Evolutionary conservation across 2,113 vertebrate species (phyloP).

Genomic region (Corythornis cristatus): DNA sequence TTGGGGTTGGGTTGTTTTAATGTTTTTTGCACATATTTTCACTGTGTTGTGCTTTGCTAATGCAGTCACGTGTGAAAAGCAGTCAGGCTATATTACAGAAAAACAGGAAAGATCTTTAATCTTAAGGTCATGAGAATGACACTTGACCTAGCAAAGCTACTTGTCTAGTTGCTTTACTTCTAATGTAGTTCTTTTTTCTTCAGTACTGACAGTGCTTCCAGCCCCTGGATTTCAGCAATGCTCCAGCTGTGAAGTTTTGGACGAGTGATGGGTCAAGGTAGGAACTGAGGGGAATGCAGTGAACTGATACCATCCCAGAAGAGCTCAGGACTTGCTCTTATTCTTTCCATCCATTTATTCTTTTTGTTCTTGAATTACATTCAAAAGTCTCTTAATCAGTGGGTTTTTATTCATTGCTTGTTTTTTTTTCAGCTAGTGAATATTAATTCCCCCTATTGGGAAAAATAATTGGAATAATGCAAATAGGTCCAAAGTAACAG

Average conservation of each 20-base stretch:
- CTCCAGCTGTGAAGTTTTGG: background rate
- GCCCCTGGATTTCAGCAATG: background rate
- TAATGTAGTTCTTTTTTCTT: background rate
- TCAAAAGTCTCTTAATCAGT: background rate
- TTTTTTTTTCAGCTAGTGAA: conserved; percentile 8
- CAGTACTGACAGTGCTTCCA: background rate
- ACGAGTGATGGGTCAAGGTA: background rate
- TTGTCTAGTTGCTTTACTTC: conserved; percentile 15
- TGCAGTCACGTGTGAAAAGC: background rate
- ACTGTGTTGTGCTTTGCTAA: background rate
- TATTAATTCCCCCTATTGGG: background rate
- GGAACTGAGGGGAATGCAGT: background rate
- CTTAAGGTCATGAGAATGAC: conserved; percentile 57
- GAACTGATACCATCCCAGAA: background rate
- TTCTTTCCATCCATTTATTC: background rate
- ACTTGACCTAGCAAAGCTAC: conserved; percentile 39
- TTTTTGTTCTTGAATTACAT: background rate
- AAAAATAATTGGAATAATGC: background rate
- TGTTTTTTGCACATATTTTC: background rate
- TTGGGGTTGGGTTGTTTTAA: background rate
- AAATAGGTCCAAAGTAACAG: background rate
- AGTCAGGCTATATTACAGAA: conserved; percentile 10
- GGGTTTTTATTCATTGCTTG: background rate
- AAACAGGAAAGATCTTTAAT: conserved; percentile 69
- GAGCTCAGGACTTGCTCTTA: background rate